phyloP scores from a whole-genome alignment of 2,113 vertebrate genomes.

The Xiphophorus hellerii region DNA sequence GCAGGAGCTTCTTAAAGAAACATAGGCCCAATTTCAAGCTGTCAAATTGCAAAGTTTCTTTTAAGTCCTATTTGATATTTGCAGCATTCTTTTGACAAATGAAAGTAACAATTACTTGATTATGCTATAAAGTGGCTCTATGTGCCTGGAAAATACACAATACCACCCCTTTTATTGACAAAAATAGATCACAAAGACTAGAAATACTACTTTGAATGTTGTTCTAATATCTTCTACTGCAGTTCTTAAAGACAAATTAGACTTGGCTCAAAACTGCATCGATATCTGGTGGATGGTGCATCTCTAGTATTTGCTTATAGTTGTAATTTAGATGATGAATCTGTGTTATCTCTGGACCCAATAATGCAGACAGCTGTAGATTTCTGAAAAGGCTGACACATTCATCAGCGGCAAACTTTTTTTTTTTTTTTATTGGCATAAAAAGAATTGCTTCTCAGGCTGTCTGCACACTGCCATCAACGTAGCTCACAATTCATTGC shows the following conservation, averaged over 20 bases:
- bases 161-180: not conserved
- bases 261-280: not conserved
- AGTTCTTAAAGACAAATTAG: not conserved
- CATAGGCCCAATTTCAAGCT: too few relatives aligned
- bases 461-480: not conserved
- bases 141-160: too few relatives aligned
- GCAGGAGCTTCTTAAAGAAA: too few relatives aligned
- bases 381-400: not conserved
- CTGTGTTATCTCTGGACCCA: not conserved
- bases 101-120: too few relatives aligned
- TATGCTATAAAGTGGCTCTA: too few relatives aligned
- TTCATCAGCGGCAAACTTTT: not conserved
- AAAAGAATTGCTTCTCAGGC: not conserved
- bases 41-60: too few relatives aligned
- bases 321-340: not conserved
- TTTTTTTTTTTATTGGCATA: not conserved
- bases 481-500: conserved; percentile 1
- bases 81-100: too few relatives aligned
- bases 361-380: not conserved
- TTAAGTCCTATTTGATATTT: too few relatives aligned
- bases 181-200: not conserved
- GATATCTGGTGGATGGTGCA: not conserved
- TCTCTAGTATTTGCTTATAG: not conserved
- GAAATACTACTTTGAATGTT: not conserved
- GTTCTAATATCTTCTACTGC: not conserved